phyloP scores from a whole-genome alignment of 2,797 vertebrate species.

The Psittacula echo region DNA sequence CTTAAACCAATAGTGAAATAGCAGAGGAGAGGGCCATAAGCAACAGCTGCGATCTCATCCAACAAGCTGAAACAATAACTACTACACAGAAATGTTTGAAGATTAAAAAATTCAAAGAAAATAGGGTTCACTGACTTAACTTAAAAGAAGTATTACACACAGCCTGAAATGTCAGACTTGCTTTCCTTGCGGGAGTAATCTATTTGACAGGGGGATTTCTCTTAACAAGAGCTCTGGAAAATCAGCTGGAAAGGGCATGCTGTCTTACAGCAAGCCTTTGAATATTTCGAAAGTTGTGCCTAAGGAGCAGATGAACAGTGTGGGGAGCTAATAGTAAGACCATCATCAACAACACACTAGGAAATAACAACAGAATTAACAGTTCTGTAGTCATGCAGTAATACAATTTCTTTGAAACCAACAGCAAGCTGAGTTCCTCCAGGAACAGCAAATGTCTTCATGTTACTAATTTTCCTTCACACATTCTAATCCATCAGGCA shows the following conservation, averaged over 20 bases:
- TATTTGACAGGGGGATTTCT: neutral
- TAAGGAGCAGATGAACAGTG: neutral
- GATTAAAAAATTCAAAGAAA: neutral
- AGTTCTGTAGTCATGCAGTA: neutral
- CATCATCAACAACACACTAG: neutral
- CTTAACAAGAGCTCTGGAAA: neutral
- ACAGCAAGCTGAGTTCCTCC: neutral
- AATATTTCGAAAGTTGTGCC: neutral
- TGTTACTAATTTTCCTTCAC: neutral
- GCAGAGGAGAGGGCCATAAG: neutral
- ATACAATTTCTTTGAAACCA: neutral
- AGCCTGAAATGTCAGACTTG: neutral
- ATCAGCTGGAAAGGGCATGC: neutral
- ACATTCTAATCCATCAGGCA: neutral
- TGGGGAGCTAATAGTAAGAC: neutral
- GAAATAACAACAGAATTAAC: neutral
- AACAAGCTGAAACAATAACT: neutral
- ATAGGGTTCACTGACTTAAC: neutral
- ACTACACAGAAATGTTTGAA: neutral
- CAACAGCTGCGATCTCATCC: neutral
- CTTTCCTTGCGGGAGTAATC: neutral
- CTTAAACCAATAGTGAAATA: neutral
- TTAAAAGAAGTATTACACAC: neutral
- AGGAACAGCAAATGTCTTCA: neutral
- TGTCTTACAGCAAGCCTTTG: neutral